These are phyloP conservation scores for Melanotaenia duboulayi DNA, from an alignment of 2,113 vertebrate species.

Conservation along the genomic window DNA sequence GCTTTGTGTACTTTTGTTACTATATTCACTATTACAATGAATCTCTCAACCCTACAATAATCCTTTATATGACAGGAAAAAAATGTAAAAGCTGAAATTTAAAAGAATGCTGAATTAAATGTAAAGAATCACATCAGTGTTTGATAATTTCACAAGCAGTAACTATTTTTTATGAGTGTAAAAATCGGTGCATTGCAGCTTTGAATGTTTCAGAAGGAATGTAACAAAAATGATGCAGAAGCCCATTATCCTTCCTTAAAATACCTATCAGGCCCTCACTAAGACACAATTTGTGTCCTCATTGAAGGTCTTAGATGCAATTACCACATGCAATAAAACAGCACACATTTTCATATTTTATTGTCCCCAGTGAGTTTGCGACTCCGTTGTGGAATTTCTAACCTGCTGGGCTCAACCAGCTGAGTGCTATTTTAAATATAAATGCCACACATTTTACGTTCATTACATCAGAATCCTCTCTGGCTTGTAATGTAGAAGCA, in stretches of 20 bases:
- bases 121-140: not conserved
- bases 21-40: not conserved
- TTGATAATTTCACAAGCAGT: slow-evolving; percentile 28
- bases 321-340: slow-evolving; percentile 58
- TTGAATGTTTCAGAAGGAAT: not conserved
- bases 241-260: slow-evolving; percentile 63
- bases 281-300: slow-evolving; percentile 50
- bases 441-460: slow-evolving; percentile 34
- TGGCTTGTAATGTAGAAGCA: slow-evolving; percentile 31
- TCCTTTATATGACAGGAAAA: not conserved
- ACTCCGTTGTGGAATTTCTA: slow-evolving; percentile 43
- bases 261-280: slow-evolving; percentile 43
- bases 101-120: not conserved
- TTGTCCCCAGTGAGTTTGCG: slow-evolving; percentile 35
- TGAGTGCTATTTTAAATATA: slow-evolving; percentile 66
- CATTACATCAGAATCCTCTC: slow-evolving; percentile 51
- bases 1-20: not conserved
- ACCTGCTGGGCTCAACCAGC: slow-evolving; percentile 44
- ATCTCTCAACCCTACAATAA: not conserved
- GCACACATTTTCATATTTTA: slow-evolving; percentile 59
- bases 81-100: not conserved
- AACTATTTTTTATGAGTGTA: not conserved
- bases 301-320: slow-evolving; percentile 50
- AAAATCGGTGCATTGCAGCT: not conserved
- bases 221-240: slow-evolving; percentile 46